Conservation (phyloP, 2,888 invertebrate genomes). For the Fissipunctia ypsillon region DNA sequence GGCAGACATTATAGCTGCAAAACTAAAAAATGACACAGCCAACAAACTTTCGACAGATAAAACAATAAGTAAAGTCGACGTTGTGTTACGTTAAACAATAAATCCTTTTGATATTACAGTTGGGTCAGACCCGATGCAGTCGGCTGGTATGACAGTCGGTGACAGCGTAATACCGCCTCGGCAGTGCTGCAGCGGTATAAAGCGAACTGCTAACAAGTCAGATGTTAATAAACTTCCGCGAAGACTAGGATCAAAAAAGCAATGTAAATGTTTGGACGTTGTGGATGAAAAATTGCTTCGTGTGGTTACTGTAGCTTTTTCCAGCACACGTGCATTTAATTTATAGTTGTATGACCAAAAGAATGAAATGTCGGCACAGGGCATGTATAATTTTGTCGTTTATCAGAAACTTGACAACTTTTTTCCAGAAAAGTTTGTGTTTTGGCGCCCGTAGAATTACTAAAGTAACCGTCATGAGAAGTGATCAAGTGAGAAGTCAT, state of each 20-base stretch:
- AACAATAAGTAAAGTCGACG: conserved; percentile 57
- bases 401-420: conserved; percentile 46
- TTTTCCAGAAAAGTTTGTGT: conserved; percentile 24
- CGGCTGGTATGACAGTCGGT: conserved; percentile 60
- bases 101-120: conserved; percentile 71
- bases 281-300: conserved; percentile 61
- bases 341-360: conserved; percentile 52
- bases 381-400: conserved; percentile 63
- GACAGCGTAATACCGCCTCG: conserved; percentile 65
- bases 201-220: conserved; percentile 64
- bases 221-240: conserved; percentile 67
- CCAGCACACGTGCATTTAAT: conserved; percentile 57
- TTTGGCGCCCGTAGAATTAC: conserved; percentile 12
- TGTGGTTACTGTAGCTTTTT: conserved; percentile 48
- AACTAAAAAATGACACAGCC: conserved; percentile 33
- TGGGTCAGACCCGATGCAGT: conserved; percentile 59
- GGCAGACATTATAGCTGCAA: conserved; percentile 8
- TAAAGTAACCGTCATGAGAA: too few species aligned
- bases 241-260: conserved; percentile 58
- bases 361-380: conserved; percentile 45
- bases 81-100: conserved; percentile 67
- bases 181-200: conserved; percentile 51
- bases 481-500: too few species aligned
- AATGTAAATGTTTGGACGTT: conserved; percentile 54
- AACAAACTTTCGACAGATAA: conserved; percentile 53